Evolutionary conservation across 2,113 vertebrate genomes (phyloP), one percentile per base, ranked within the genome.

Genomic region (Prinia subflava): DNA sequence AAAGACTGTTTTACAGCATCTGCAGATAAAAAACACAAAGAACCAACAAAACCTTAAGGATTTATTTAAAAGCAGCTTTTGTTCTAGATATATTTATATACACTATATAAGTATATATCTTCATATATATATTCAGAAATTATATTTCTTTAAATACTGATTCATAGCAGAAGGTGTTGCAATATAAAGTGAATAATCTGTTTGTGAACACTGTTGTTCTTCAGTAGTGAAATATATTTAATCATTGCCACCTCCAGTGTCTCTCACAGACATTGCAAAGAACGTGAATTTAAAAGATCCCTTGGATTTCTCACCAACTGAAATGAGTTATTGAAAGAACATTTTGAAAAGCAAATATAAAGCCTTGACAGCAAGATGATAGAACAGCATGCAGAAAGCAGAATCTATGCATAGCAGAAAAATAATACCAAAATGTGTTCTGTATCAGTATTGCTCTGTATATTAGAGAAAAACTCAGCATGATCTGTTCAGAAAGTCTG

Each of bases 1-100:
- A 98, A 97, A 74, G 98, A 96, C 75, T 98, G 98, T 69, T 98
- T 98, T 42, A 97, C 96, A 90, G 98, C 97, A 92, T 98, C 97
- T 98, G 89, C 56, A 92, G 71, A 78, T 85, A 69, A 87, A 88
- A 89, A 52, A 50, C 28, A 39, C 33, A 65, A 68, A 55, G 5
- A 25, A 37, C 53, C 68, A 92, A 49, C 7, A 79, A 89, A 87
- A 46, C 44, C 39, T 89, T 22, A 74, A 53, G 17, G 14, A 65
- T 52, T 83, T 1, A 50, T 44, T 89, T 84, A 60, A 74, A 81
- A 94, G n/a, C 6, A 31, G 39, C 17, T 90, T 83, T 76, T 80
- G 37, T 77, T 83, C 76, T 16, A 85, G 15, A 42, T 15, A 42
- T 13, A 74, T 13, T n/a, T 22, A 57, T 42, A 50, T 5, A 42